Base-by-base conservation (phyloP, 1,140 invertebrate species). In the Centruroides sculpturatus region DNA sequence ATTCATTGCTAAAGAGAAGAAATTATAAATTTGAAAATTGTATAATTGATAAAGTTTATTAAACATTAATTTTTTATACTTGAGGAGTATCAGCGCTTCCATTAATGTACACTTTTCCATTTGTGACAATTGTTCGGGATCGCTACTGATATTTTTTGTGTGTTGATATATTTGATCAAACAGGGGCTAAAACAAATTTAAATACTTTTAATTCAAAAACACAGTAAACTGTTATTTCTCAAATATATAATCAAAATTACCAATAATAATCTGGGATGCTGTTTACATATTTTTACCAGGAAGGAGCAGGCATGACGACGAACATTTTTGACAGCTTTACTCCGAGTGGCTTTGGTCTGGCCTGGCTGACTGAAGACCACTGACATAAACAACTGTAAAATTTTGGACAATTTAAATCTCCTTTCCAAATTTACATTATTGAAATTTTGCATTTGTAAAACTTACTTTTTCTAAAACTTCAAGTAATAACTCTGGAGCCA, bases 231-330 rank as follows among this genome's bases (percentile, higher is more conserved):
- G 5, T 6, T 41, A 41, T 41, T 41, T 41, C 41, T 41, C 36
- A 50, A 50, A 41, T 41, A 41, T 6, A 3, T 41, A 41, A 6
- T 41, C 4, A 52, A 36, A 68, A 71, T 68, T 69, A 75, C 75
- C 68, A 75, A 66, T 10, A 76, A 60, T 7, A 75, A 74, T 9
- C 89, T 72, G 0, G 89, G 89, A 76, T 89, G 91, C 69, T 89
- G 87, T 51, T 86, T 82, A 11, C 85, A 87, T 47, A 94, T 82
- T 75, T 93, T 94, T 1, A 95, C 88, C 74, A 94, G 83, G 3
- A 91, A 73, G 12, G 87, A 89, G 41, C 88, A 89, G 3, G 89
- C 89, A 76, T 94, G 91, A 3, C 89, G 79, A 8, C 89, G 75
- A 0, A 94, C 83, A 70, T 91, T 91, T 74, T 89, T 89, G 1